phyloP scores from a whole-genome alignment of 2,113 vertebrate species.

The Crotalus viridis region DNA sequence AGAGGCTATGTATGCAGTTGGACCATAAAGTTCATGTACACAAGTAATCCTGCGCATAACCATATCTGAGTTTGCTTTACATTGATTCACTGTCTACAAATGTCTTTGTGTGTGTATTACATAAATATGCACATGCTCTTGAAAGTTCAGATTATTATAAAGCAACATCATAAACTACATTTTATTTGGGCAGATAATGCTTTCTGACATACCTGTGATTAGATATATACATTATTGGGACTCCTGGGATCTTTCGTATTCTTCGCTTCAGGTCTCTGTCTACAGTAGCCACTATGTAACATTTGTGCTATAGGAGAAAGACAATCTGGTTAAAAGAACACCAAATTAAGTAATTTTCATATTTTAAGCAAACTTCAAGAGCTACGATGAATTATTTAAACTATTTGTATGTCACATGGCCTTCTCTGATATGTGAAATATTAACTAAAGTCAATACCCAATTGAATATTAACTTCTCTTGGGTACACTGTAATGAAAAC shows the following conservation, averaged over 20 bases:
- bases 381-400: not conserved
- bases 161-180: not conserved
- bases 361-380: not conserved
- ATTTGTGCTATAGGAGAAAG: constrained; percentile 85
- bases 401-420: not conserved
- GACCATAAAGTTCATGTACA: not conserved
- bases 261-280: constrained; percentile 95
- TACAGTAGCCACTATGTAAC: constrained; percentile 97
- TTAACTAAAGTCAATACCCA: not conserved
- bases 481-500: constrained; percentile 20
- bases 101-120: not conserved
- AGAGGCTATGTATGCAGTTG: not conserved
- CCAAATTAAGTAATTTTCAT: not conserved
- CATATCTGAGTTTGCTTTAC: not conserved
- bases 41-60: not conserved
- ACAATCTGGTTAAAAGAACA: accelerated
- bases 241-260: constrained; percentile 94
- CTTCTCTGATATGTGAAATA: not conserved
- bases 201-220: constrained; percentile 86
- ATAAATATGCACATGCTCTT: not conserved
- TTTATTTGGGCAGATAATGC: not conserved
- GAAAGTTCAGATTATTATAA: not conserved
- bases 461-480: constrained; percentile 11
- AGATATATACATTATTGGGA: constrained; percentile 99
- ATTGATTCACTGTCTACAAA: not conserved